Evolutionary conservation across 2,797 vertebrate species (phyloP).

Genomic region (Emys orbicularis): DNA sequence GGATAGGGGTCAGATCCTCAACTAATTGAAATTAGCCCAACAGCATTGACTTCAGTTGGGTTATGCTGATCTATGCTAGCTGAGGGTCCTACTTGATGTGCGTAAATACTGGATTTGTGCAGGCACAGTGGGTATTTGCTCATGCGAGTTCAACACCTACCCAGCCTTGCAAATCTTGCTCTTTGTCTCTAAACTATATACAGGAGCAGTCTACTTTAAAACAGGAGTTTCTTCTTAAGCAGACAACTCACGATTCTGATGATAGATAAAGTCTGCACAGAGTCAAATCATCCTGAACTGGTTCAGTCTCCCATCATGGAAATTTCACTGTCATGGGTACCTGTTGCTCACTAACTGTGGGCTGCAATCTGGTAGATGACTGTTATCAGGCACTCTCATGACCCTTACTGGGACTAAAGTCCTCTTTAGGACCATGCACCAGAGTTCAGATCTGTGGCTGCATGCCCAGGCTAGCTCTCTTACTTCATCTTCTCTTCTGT

Average conservation of each 20-base stretch:
- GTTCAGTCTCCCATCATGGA: not conserved
- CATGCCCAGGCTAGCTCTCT: not conserved
- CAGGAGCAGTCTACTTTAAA: not conserved
- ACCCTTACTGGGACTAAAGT: not conserved
- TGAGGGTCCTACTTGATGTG: not conserved
- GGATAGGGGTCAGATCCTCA: not conserved
- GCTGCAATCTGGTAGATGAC: not conserved
- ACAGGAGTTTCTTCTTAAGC: not conserved
- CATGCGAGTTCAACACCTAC: not conserved
- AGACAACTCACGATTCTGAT: not conserved
- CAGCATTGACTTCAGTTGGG: rapidly evolving
- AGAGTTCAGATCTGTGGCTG: rapidly evolving
- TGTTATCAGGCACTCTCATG: rapidly evolving
- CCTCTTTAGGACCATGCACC: not conserved
- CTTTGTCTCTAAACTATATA: not conserved
- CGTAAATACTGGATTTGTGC: too few relatives aligned
- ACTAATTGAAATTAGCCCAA: rapidly evolving
- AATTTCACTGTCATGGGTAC: rapidly evolving
- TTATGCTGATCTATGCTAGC: not conserved
- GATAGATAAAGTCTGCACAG: rapidly evolving
- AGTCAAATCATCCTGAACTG: rapidly evolving
- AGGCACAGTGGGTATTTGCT: rapidly evolving
- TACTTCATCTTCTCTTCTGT: not conserved
- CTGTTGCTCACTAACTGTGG: not conserved
- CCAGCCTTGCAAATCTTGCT: not conserved